These are phyloP conservation scores for Leptodactylus fallax DNA, from an alignment of 2,797 vertebrate genomes.

Conservation along the genomic window DNA sequence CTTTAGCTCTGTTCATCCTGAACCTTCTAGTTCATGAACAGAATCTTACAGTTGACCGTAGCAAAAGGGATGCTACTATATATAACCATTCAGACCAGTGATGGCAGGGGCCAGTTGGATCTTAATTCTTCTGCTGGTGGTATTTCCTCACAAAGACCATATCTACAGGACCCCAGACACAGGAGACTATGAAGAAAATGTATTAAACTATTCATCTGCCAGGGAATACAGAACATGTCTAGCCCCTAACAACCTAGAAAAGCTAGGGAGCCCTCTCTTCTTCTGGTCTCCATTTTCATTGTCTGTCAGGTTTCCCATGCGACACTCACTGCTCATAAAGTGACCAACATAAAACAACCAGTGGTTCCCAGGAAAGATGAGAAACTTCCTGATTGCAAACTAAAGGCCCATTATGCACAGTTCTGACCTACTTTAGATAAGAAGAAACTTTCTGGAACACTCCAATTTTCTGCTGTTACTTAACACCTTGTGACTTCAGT, in stretches of 20 bases:
- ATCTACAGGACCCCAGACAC: too few relatives aligned
- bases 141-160: too few relatives aligned
- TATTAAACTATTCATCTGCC: not conserved
- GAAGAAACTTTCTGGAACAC: constrained; percentile 30
- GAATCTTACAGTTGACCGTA: too few relatives aligned
- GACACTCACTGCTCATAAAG: constrained; percentile 61
- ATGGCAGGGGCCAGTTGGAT: too few relatives aligned
- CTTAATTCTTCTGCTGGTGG: too few relatives aligned
- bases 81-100: too few relatives aligned
- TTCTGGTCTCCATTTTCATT: not conserved
- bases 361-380: constrained; percentile 13
- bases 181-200: not conserved
- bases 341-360: not conserved
- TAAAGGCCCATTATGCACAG: constrained; percentile 39
- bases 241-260: not conserved
- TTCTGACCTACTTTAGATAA: constrained; percentile 53
- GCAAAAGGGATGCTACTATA: too few relatives aligned
- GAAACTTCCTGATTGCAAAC: constrained; percentile 12
- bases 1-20: not conserved
- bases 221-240: not conserved
- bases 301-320: constrained; percentile 45
- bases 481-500: not conserved
- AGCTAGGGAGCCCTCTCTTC: not conserved
- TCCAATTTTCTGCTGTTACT: constrained; percentile 17
- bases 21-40: not conserved